Evolutionary conservation across 2,888 invertebrate species (phyloP).

Genomic region (Vanessa cardui): DNA sequence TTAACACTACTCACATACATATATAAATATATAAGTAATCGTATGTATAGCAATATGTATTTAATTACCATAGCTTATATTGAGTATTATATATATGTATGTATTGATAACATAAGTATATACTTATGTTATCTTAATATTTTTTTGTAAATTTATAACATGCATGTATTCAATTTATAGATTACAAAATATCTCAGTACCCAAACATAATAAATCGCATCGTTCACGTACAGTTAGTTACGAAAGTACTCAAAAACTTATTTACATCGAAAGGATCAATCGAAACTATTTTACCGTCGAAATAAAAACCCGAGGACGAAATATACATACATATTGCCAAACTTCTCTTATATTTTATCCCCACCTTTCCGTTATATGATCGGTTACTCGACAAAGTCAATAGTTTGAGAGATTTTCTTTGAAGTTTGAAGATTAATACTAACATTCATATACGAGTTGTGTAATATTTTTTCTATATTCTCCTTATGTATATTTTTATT

Average conservation of each 20-base stretch:
- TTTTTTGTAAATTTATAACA: no score
- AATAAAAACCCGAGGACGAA: constrained; percentile 44
- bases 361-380: constrained; percentile 14
- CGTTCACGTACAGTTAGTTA: constrained; percentile 9
- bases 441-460: constrained; percentile 11
- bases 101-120: no score
- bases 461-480: not conserved
- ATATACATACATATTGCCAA: constrained; percentile 46
- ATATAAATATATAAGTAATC: no score
- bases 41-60: no score
- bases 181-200: not conserved
- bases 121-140: no score
- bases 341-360: constrained; percentile 47
- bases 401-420: constrained; percentile 23
- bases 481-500: not conserved
- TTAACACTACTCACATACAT: no score
- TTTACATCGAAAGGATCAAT: constrained; percentile 42
- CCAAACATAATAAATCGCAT: not conserved
- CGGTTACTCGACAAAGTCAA: constrained; percentile 26
- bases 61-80: no score
- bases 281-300: constrained; percentile 41
- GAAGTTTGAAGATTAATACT: constrained; percentile 18
- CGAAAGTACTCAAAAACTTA: constrained; percentile 23
- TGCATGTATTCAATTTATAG: no score
- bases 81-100: no score